Conservation (phyloP, 2,888 invertebrate species). For the Machimus atricapillus region DNA sequence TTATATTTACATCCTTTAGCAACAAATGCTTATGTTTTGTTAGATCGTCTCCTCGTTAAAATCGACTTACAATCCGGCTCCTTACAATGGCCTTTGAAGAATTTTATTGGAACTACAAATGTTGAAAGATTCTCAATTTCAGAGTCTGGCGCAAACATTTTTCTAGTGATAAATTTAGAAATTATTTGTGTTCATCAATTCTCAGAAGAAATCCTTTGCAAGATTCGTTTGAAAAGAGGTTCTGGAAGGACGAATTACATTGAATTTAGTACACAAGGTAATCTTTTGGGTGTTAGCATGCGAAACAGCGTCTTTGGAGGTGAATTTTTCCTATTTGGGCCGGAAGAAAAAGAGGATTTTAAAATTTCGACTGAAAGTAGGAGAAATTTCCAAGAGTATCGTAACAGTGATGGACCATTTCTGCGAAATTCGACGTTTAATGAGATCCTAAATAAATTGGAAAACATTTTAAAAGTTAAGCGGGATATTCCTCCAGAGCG, state of each 20-base stretch:
- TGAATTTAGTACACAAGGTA: neutral
- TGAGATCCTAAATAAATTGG: conserved; percentile 17
- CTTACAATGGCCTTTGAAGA: neutral
- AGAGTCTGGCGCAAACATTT: neutral
- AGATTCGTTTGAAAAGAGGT: neutral
- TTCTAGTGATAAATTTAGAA: neutral
- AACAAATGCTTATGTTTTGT: neutral
- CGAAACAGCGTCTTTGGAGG: neutral
- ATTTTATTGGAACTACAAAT: neutral
- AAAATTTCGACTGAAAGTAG: neutral
- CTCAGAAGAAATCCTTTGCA: neutral
- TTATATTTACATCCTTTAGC: neutral
- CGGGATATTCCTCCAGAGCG: neutral
- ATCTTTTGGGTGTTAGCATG: neutral
- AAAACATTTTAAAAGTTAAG: neutral
- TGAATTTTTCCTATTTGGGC: neutral
- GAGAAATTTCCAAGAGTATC: neutral
- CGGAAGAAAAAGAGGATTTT: neutral
- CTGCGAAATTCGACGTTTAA: neutral
- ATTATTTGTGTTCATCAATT: conserved; percentile 8
- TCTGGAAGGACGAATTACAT: neutral
- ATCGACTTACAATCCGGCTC: neutral
- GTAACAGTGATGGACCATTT: neutral
- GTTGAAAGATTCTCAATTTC: neutral
- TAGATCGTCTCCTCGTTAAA: neutral